Percentiles rank a stretch among this genome's conserved stretches.
Evolutionary conservation across 2,888 invertebrate species (phyloP).

Genomic region (Cerceris ruficornis): DNA sequence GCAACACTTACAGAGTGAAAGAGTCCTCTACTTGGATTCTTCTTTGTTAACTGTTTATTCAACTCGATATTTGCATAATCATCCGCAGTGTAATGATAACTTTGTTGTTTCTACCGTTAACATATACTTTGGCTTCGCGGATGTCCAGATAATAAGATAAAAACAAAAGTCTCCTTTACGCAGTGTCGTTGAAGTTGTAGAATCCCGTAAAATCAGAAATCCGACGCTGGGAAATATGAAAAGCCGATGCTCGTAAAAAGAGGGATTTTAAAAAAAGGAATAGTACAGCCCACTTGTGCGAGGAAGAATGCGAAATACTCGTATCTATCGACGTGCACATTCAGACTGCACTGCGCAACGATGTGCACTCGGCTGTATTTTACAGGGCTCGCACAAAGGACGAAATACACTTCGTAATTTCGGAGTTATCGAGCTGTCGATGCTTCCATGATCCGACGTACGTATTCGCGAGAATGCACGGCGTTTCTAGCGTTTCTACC

Average conservation of each 20-base stretch:
- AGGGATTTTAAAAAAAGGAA: not conserved
- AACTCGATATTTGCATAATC: too few species aligned
- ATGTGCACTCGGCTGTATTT: conserved; percentile 19
- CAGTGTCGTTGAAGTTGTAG: too few species aligned
- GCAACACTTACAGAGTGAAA: too few species aligned
- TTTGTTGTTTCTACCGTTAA: too few species aligned
- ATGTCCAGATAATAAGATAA: too few species aligned
- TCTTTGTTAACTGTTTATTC: too few species aligned
- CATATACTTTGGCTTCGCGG: too few species aligned
- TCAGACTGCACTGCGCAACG: conserved; percentile 4
- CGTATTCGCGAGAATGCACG: not conserved
- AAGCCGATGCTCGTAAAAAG: not conserved
- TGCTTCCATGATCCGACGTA: not conserved
- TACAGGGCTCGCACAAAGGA: conserved; percentile 11
- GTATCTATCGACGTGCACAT: not conserved
- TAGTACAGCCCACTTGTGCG: not conserved
- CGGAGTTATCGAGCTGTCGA: not conserved
- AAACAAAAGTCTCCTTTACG: too few species aligned
- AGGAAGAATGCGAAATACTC: not conserved
- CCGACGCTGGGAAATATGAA: not conserved
- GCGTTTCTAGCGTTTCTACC: too few species aligned
- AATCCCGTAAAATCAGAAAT: too few species aligned
- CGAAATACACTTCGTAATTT: not conserved
- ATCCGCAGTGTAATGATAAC: too few species aligned
- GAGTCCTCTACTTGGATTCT: too few species aligned